phyloP scores from a whole-genome alignment of 2,888 invertebrate genomes.

The Macaria notata region DNA sequence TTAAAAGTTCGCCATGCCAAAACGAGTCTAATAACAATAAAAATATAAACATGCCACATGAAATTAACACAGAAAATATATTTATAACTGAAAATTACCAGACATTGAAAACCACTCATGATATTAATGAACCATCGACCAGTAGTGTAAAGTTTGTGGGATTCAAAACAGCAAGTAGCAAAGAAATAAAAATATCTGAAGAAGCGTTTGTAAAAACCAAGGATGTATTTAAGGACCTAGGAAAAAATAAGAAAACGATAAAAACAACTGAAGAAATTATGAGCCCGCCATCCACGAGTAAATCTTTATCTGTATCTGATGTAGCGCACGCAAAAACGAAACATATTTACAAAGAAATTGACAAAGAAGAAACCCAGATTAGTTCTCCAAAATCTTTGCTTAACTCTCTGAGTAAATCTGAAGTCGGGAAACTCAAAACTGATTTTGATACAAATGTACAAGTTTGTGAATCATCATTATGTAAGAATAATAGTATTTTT shows the following conservation, averaged over 20 bases:
- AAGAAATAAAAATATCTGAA: slow-evolving; percentile 43
- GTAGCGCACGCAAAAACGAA: slow-evolving; percentile 44
- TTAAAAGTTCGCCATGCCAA: too few species aligned
- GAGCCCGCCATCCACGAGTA: slow-evolving; percentile 14
- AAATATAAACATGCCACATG: slow-evolving; percentile 43
- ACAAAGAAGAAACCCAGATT: too few species aligned
- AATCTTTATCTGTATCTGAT: slow-evolving; percentile 43
- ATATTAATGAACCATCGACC: background rate
- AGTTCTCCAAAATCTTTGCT: too few species aligned
- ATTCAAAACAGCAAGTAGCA: slow-evolving; percentile 55
- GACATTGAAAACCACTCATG: too few species aligned
- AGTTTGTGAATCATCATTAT: too few species aligned
- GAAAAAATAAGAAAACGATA: slow-evolving; percentile 7
- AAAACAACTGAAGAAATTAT: slow-evolving; percentile 6
- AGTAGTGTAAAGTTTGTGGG: slow-evolving; percentile 13
- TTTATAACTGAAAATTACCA: slow-evolving; percentile 21
- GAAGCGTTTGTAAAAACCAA: slow-evolving; percentile 46
- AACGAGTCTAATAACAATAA: slow-evolving; percentile 49
- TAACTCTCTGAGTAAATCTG: too few species aligned
- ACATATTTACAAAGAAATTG: background rate
- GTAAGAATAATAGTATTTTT: too few species aligned
- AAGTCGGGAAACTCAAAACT: too few species aligned
- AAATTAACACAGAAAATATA: slow-evolving; percentile 35
- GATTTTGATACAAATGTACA: too few species aligned
- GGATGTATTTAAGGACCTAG: slow-evolving; percentile 47